phyloP scores from a whole-genome alignment of 1,140 invertebrate species.

The Camponotus vicinus region DNA sequence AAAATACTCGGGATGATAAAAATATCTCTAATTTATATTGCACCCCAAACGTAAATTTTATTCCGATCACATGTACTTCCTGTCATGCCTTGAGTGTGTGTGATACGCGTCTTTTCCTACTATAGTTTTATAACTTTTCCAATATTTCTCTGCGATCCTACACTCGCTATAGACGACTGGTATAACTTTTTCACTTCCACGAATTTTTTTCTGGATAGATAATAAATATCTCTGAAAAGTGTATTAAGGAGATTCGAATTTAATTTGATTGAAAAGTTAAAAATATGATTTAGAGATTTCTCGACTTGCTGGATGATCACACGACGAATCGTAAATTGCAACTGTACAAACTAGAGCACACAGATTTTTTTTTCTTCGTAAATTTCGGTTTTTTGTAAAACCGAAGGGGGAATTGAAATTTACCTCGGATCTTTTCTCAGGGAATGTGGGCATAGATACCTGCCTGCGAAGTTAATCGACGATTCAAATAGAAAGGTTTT shows the following conservation, averaged over 20 bases:
- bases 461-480: slow-evolving; percentile 55
- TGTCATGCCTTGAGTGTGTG: slow-evolving; percentile 21
- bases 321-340: background rate
- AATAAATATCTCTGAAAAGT: background rate
- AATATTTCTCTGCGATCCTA: background rate
- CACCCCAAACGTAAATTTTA: slow-evolving; percentile 50
- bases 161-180: background rate
- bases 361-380: background rate
- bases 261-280: background rate
- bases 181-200: slow-evolving; percentile 11
- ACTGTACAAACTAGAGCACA: background rate
- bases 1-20: slow-evolving; percentile 54
- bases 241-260: slow-evolving; percentile 2
- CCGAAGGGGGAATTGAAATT: background rate
- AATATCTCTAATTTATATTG: slow-evolving; percentile 60
- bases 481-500: slow-evolving; percentile 68
- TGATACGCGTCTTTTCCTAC: slow-evolving; percentile 20
- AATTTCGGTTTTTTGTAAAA: slow-evolving; percentile 5
- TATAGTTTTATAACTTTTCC: slow-evolving; percentile 38
- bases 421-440: slow-evolving; percentile 17
- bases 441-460: slow-evolving; percentile 27
- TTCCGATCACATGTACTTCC: slow-evolving; percentile 29
- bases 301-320: background rate
- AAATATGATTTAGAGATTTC: background rate
- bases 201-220: background rate